Evolutionary conservation across 2,113 vertebrate genomes (phyloP).

Genomic region (Phrynosoma blainvillii): DNA sequence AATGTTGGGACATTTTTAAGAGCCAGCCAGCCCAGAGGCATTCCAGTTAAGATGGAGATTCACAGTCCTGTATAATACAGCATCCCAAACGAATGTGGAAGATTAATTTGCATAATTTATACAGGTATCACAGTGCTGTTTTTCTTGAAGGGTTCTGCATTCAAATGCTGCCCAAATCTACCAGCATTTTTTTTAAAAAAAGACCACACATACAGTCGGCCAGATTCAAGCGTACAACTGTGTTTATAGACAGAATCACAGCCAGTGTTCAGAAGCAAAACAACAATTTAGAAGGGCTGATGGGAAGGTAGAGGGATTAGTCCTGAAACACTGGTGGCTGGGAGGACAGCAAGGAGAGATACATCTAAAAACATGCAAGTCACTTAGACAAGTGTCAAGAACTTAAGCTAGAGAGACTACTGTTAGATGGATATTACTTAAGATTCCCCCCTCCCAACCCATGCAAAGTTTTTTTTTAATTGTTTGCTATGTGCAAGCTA

Average conservation of each 20-base stretch:
- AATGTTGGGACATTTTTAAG: neutral
- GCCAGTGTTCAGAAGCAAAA: slow-evolving; percentile 19
- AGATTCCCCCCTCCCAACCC: neutral
- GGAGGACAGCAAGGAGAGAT: neutral
- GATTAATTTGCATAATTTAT: neutral
- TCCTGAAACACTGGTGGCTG: neutral
- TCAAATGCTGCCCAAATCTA: neutral
- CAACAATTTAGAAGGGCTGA: neutral
- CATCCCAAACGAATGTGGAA: neutral
- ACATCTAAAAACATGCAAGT: slow-evolving; percentile 17
- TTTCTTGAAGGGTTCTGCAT: neutral
- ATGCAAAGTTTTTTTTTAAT: slow-evolving; percentile 23
- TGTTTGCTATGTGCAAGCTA: slow-evolving; percentile 7
- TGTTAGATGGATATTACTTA: neutral
- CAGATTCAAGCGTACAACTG: slow-evolving; percentile 7
- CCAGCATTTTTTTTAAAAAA: too few species aligned
- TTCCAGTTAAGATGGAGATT: neutral
- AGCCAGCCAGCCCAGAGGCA: neutral
- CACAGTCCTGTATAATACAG: neutral
- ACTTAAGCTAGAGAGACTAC: neutral
- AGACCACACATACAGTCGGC: neutral
- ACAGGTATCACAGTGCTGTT: neutral
- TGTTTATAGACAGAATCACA: slow-evolving; percentile 27
- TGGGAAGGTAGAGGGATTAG: neutral
- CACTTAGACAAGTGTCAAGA: neutral